Percentiles rank a stretch among this genome's conserved stretches.
Conservation (phyloP, 1,140 invertebrate genomes). For the Danaus melanippus region DNA sequence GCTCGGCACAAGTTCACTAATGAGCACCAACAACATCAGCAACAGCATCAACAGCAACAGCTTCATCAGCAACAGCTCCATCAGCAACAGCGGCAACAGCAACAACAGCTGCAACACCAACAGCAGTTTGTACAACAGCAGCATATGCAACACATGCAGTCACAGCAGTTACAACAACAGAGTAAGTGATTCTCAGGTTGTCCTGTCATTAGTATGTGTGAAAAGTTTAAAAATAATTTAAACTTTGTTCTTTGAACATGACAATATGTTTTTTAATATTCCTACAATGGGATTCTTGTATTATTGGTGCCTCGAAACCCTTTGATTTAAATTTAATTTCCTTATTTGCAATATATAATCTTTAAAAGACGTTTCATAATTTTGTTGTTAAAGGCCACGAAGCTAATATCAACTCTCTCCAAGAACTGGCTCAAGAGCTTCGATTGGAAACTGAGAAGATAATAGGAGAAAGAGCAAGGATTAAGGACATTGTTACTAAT, state of each 20-base stretch:
- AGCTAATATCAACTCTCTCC: conserved; percentile 54
- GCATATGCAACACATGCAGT: conserved; percentile 20
- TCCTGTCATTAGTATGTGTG: neutral
- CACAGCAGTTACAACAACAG: conserved; percentile 20
- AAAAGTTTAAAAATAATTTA: neutral
- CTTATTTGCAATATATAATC: too few relatives aligned
- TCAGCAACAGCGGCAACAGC: conserved; percentile 24
- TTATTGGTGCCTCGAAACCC: too few relatives aligned
- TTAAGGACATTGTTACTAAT: conserved; percentile 58
- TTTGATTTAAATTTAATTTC: too few relatives aligned
- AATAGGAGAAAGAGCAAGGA: conserved; percentile 54
- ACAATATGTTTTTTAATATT: too few relatives aligned
- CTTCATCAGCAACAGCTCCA: conserved; percentile 27
- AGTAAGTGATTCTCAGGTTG: conserved; percentile 2
- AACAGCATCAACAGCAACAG: conserved; percentile 30
- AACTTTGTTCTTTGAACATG: neutral
- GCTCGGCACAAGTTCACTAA: conserved; percentile 62
- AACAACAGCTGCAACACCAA: conserved; percentile 19
- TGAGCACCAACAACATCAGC: conserved; percentile 47
- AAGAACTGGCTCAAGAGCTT: conserved; percentile 60
- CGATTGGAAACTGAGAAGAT: conserved; percentile 64
- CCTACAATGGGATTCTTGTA: too few relatives aligned
- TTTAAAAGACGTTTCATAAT: neutral
- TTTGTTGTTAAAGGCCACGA: conserved; percentile 45
- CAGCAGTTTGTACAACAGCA: conserved; percentile 9